Evolutionary conservation across 2,888 invertebrate genomes (phyloP), one percentile per base, ranked within the genome.

Genomic region (Helleia helle): DNA sequence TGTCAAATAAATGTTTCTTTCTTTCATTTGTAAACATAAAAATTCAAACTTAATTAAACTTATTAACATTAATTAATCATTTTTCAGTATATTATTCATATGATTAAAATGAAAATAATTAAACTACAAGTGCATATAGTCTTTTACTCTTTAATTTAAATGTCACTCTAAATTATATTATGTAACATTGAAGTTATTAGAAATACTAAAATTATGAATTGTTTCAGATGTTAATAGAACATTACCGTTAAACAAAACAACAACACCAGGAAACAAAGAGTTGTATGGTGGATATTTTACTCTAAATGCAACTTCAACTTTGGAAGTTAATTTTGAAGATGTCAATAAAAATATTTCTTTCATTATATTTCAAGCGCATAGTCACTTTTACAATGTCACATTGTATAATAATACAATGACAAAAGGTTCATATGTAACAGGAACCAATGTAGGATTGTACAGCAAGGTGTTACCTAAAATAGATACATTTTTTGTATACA

Each of bases 321-420:
- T 80, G 12, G 51, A 66, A 48, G 60, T 88, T 1, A 58, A 69
- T 44, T 68, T 90, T 22, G 56, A 44, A 1, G 57, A 87, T 56
- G 65, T 87, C 1, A 75, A 86, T 7, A 50, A 63, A 1, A 63
- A 65, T 41, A 62, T 87, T 22, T 71, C 77, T 1, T 92, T 89
- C 56, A 69, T 90, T 11, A 62, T 91, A 42, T 67, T 90, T 27
- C 91, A 92, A 88, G 86, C 86, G 3, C 92, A 93, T 58, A 84
- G 87, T 36, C 87, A 87, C 48, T 51, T 86, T 8, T 63, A 85
- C 43, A 87, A 88, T 62, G 60, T 91, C 0, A 85, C 86, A 0
- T 54, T 91, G 25, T 87, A 87, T 14, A 87, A 75, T 44, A 63
- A 59, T 37, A 59, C 56, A 1, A 49, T 62, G 15, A 51, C 46